These are phyloP conservation scores for Itoplectis maculator DNA, from an alignment of 2,888 invertebrate species.

Conservation along the genomic window DNA sequence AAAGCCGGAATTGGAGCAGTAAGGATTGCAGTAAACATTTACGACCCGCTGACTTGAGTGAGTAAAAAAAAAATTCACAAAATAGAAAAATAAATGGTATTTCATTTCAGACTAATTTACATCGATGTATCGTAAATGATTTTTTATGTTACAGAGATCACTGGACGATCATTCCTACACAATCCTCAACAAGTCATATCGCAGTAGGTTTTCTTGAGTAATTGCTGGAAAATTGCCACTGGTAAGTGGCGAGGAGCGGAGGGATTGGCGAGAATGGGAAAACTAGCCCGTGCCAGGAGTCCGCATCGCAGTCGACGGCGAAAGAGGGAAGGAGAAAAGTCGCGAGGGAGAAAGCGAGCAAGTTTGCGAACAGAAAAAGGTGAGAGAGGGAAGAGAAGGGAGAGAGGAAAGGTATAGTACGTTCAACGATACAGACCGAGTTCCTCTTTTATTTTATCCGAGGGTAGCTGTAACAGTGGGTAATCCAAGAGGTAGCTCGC, in stretches of 20 bases:
- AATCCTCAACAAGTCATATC: constrained; percentile 42
- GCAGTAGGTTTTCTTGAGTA: constrained; percentile 37
- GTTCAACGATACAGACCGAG: constrained; percentile 59
- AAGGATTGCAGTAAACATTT: constrained; percentile 33
- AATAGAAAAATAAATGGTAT: neutral
- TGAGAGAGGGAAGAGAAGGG: neutral
- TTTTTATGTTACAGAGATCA: constrained; percentile 23
- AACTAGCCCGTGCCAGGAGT: constrained; percentile 30
- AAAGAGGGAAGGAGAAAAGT: constrained; percentile 5
- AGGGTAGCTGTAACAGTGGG: constrained; percentile 46
- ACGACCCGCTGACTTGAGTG: constrained; percentile 17
- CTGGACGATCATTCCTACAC: constrained; percentile 5
- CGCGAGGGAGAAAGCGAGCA: constrained; percentile 18
- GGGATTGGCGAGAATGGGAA: constrained; percentile 3
- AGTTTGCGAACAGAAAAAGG: constrained; percentile 21
- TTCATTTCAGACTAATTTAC: no score
- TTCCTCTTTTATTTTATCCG: constrained; percentile 64
- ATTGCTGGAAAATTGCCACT: constrained; percentile 55
- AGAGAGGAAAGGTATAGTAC: constrained; percentile 16
- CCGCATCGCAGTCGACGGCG: constrained; percentile 4
- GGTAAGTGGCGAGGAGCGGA: constrained; percentile 23
- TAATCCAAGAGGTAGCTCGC: constrained; percentile 54
- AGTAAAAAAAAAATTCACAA: neutral
- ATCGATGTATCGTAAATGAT: no score
- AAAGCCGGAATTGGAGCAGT: constrained; percentile 46